Base-by-base conservation (phyloP, 2,888 invertebrate species). In the Parascotia fuliginaria region DNA sequence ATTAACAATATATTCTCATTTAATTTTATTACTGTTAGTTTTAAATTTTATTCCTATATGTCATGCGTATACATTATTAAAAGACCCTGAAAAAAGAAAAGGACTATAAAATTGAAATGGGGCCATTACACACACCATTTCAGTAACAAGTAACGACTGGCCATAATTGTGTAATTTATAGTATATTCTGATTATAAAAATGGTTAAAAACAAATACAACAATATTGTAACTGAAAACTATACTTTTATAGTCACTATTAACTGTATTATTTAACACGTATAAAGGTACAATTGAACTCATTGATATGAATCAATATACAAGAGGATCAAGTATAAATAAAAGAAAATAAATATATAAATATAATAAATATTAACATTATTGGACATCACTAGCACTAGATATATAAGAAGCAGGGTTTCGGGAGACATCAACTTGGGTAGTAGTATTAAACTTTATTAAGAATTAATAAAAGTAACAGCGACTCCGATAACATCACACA, bases 51-150 rank as follows among this genome's bases (percentile, higher is more conserved):
- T 31, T 31, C 2, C 19, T 44, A 19, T 37, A 38, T 44, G 44
- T 38, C 28, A 39, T 28, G 24, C 28, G 22, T 13, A 6, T 13
- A 31, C 31, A 9, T 24, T 34, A 24, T 40, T 34, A 34, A 34
- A 33, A 40, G 29, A 19, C 29, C 15, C n/a, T 9, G 32, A 14
- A 9, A 32, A 32, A 14, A 32, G 14, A 36, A 15, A 29, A 7
- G 12, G n/a, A 13, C 13, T 31, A 31, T 31, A 31, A 31, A 43
- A 44, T 11, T 22, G n/a, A 36, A 37, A 38, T 38, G 13, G 15
- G 14, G 11, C 19, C 22, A 38, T 15, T 33, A 33, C 5, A 16
- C 33, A 16, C 16, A 15, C 16, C 16, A 16, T 33, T 33, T 33
- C 33, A 33, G 16, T 33, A 33, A 33, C 16, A 9, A 33, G 16